phyloP scores from a whole-genome alignment of 2,888 invertebrate genomes.

The Pristionchus maxplancki region DNA sequence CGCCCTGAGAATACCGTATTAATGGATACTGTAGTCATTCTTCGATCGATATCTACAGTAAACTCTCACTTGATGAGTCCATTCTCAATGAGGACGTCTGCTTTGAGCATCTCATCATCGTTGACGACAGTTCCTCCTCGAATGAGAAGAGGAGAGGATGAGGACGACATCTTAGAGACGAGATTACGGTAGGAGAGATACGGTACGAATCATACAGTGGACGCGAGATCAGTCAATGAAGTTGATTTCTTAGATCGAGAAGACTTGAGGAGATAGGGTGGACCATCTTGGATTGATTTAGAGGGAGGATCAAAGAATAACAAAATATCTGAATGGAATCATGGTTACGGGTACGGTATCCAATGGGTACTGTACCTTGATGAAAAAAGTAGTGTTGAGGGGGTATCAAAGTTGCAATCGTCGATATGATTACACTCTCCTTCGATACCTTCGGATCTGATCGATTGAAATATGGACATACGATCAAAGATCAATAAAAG shows the following conservation, averaged over 20 bases:
- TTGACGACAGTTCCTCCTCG: slow-evolving; percentile 97
- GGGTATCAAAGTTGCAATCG: too few species aligned
- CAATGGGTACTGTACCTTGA: too few species aligned
- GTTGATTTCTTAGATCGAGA: slow-evolving; percentile 1
- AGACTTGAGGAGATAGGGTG: slow-evolving; percentile 13
- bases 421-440: too few species aligned
- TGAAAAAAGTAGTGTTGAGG: too few species aligned
- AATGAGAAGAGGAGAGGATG: slow-evolving; percentile 80
- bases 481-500: too few species aligned
- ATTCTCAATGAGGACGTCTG: slow-evolving; percentile 96
- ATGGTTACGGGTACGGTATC: too few species aligned
- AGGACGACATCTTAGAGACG: slow-evolving; percentile 6
- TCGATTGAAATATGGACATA: too few species aligned
- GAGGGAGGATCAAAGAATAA: neutral
- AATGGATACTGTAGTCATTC: neutral
- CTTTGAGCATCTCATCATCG: slow-evolving; percentile 90
- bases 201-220: neutral
- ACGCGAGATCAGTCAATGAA: slow-evolving; percentile 8
- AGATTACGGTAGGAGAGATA: slow-evolving; percentile 8
- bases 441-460: too few species aligned
- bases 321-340: too few species aligned
- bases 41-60: slow-evolving; percentile 14
- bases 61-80: slow-evolving; percentile 51
- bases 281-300: neutral
- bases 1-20: slow-evolving; percentile 53